Conservation (phyloP, 2,888 invertebrate species). For the Celastrina argiolus region DNA sequence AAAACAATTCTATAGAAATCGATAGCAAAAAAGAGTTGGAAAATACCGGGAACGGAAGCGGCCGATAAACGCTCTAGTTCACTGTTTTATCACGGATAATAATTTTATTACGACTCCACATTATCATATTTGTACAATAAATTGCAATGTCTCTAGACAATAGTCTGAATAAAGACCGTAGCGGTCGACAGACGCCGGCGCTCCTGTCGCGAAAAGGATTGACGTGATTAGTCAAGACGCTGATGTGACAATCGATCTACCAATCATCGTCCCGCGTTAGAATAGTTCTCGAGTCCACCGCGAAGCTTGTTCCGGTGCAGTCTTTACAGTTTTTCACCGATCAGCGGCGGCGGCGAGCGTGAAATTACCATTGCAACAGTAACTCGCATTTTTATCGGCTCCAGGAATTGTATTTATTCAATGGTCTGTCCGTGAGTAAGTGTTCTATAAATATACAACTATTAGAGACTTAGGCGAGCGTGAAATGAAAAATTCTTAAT, state of each 20-base stretch:
- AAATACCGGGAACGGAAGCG: conserved; percentile 59
- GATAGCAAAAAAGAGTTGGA: conserved; percentile 48
- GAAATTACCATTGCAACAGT: conserved; percentile 55
- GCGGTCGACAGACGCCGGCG: neutral
- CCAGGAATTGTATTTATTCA: conserved; percentile 33
- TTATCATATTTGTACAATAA: conserved; percentile 62
- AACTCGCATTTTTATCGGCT: conserved; percentile 36
- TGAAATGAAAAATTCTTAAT: conserved; percentile 47
- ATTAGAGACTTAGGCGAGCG: conserved; percentile 52
- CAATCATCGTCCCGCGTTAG: neutral
- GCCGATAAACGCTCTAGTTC: conserved; percentile 58
- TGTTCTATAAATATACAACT: conserved; percentile 49
- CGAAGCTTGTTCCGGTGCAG: conserved; percentile 32
- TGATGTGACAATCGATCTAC: neutral
- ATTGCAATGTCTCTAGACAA: conserved; percentile 49
- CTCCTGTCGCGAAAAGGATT: neutral
- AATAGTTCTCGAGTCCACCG: neutral
- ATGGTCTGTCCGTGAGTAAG: conserved; percentile 29
- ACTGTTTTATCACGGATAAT: conserved; percentile 43
- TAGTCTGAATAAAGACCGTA: conserved; percentile 33
- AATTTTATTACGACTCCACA: conserved; percentile 58
- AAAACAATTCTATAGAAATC: conserved; percentile 55
- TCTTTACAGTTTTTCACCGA: conserved; percentile 55
- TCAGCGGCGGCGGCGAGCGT: conserved; percentile 51
- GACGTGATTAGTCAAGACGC: neutral